A percentile compares a stretch with the other conserved stretches of the same genome.
These are phyloP conservation scores for Crocidura indochinensis DNA, from an alignment of 2,797 vertebrate genomes.

Conservation along the genomic window DNA sequence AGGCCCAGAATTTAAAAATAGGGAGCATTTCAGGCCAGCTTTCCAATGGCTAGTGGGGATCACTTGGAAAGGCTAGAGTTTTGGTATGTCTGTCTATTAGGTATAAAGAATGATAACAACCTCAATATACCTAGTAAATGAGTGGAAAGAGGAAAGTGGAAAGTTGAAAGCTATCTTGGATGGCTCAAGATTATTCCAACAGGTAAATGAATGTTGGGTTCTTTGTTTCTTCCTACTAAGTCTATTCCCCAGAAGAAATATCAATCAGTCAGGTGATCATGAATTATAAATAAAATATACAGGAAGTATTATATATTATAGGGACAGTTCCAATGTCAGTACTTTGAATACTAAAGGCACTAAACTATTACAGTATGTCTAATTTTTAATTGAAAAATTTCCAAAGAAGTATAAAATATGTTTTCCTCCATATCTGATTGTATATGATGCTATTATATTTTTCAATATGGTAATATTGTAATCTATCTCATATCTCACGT, in stretches of 20 bases:
- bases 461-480: conserved; percentile 58
- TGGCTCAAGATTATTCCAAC: conserved; percentile 66
- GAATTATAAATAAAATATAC: conserved; percentile 70
- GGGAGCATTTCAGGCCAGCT: neutral
- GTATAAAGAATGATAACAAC: conserved; percentile 70
- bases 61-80: conserved; percentile 63
- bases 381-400: conserved; percentile 53
- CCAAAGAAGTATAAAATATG: conserved; percentile 51
- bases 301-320: conserved; percentile 42
- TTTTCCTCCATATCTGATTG: neutral
- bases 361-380: conserved; percentile 28
- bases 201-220: conserved; percentile 54
- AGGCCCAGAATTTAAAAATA: conserved; percentile 45
- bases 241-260: conserved; percentile 52
- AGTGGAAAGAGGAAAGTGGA: conserved; percentile 55
- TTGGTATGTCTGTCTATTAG: conserved; percentile 53
- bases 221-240: conserved; percentile 52
- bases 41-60: conserved; percentile 56
- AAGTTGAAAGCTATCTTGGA: conserved; percentile 10
- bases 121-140: conserved; percentile 55
- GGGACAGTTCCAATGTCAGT: conserved; percentile 40
- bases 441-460: conserved; percentile 70
- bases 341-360: neutral
- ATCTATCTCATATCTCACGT: no score
- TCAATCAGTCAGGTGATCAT: conserved; percentile 57